These are phyloP conservation scores for Hirundichthys speculiger DNA, from an alignment of 2,113 vertebrate genomes.

Conservation along the genomic window DNA sequence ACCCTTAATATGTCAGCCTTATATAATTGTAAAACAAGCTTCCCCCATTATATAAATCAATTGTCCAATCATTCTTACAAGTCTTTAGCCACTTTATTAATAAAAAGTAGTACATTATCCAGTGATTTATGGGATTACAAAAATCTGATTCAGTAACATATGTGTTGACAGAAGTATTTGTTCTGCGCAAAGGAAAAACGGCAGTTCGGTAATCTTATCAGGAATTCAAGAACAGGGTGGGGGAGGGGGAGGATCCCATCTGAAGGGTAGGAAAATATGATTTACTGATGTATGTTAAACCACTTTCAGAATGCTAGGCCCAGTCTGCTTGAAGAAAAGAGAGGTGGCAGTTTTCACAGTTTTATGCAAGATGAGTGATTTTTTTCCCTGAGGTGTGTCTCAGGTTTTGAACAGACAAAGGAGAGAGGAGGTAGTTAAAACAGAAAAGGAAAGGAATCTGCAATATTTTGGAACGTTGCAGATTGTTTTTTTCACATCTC, in stretches of 20 bases:
- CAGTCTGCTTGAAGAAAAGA: slow-evolving; percentile 27
- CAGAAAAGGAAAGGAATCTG: not conserved
- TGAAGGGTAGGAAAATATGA: slow-evolving; percentile 25
- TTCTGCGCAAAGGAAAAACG: not conserved
- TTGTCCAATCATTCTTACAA: no score
- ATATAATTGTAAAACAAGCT: not conserved
- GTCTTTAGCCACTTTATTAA: no score
- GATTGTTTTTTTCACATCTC: not conserved
- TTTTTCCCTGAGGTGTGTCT: slow-evolving; percentile 19
- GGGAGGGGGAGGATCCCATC: not conserved
- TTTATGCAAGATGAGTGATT: slow-evolving; percentile 36
- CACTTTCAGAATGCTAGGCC: slow-evolving; percentile 3
- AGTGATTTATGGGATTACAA: not conserved
- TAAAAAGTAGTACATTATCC: not conserved
- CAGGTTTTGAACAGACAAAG: not conserved
- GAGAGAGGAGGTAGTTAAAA: not conserved
- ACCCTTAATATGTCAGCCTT: not conserved
- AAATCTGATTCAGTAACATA: not conserved
- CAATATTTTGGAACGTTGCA: not conserved
- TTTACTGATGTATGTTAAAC: slow-evolving; percentile 10
- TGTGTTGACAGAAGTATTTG: slow-evolving; percentile 1
- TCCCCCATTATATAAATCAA: no score
- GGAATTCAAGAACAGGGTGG: slow-evolving; percentile 2
- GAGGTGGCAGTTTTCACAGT: slow-evolving; percentile 60
- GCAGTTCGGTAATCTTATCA: slow-evolving; percentile 16